Base-by-base conservation (phyloP, 1,140 invertebrate genomes). In the Lepidurus packardi region DNA sequence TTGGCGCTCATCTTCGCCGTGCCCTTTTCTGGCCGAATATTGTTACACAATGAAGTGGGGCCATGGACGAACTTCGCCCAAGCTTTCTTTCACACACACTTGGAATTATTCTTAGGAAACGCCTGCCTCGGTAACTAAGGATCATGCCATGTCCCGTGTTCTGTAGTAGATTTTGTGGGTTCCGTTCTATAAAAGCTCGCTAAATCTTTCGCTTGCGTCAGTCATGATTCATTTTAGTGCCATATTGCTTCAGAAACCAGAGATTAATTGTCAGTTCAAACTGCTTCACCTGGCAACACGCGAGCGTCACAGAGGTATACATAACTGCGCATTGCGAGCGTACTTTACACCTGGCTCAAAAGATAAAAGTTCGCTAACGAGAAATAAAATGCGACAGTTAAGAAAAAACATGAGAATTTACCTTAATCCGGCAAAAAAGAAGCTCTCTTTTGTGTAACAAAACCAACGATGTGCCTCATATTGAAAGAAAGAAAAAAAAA, bases 71-170 rank as follows among this genome's bases (percentile, higher is more conserved):
- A 87, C 80, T 88, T 89, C 81, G 82, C 86, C 0, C 88, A 90
- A 78, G 91, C 91, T 10, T 90, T 92, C 82, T 92, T 92, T 81
- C 90, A 92, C 81, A 89, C 90, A 2, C 90, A 92, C 81, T 84
- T 93, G 78, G 91, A 92, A 83, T 88, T 92, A 47, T 92, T 91
- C 80, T 85, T 92, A 9, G 91, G 91, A 8, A 93, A 93, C 80
- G 90, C 89, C 25, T 92, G 91, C 81, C 85, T 93, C 74, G 89
- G 89, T 90, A 85, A 77, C 24, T 8, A 34, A 34, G 34, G 73
- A 73, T 34, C 73, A 73, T 24, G 34, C 21, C 53, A 73, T 24
- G 34, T 73, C 21, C 1, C 10, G 73, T 73, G 34, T 73, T 7
- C 21, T 13, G 73, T 73, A 9, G 10, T 73, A 21, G 21, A 10